phyloP scores from a whole-genome alignment of 2,888 invertebrate species.

The Synanthedon formicaeformis region DNA sequence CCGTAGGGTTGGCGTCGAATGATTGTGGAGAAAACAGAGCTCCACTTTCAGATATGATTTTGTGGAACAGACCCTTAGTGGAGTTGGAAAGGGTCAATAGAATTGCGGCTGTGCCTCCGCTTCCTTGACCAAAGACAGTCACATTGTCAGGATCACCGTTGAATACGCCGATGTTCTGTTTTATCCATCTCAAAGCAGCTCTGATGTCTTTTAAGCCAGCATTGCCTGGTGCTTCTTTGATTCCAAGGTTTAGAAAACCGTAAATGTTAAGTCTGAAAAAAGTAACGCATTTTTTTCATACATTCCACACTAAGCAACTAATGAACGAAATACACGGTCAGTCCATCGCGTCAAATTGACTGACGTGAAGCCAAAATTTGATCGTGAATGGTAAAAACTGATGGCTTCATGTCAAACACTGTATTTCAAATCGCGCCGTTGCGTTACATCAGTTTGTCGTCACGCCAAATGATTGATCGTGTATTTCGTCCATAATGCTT shows the following conservation, averaged over 20 bases:
- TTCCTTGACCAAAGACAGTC: constrained; percentile 58
- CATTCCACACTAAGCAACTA: too few species aligned
- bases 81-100: constrained; percentile 49
- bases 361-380: too few species aligned
- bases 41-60: constrained; percentile 54
- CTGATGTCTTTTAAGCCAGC: constrained; percentile 61
- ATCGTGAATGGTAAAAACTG: too few species aligned
- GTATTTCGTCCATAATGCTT: too few species aligned
- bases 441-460: too few species aligned
- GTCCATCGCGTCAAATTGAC: too few species aligned
- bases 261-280: constrained; percentile 43
- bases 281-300: too few species aligned
- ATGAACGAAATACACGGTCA: too few species aligned
- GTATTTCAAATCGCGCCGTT: too few species aligned
- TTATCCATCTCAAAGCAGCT: constrained; percentile 55
- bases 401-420: too few species aligned
- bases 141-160: constrained; percentile 53
- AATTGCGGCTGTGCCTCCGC: constrained; percentile 52
- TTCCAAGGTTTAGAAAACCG: constrained; percentile 55
- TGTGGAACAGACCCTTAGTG: constrained; percentile 51
- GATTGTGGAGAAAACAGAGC: constrained; percentile 43
- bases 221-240: constrained; percentile 54
- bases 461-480: too few species aligned
- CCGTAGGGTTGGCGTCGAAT: constrained; percentile 37
- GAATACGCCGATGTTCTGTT: constrained; percentile 45